These are phyloP conservation scores for Semaprochilodus insignis DNA, from an alignment of 2,797 vertebrate genomes.

Conservation along the genomic window DNA sequence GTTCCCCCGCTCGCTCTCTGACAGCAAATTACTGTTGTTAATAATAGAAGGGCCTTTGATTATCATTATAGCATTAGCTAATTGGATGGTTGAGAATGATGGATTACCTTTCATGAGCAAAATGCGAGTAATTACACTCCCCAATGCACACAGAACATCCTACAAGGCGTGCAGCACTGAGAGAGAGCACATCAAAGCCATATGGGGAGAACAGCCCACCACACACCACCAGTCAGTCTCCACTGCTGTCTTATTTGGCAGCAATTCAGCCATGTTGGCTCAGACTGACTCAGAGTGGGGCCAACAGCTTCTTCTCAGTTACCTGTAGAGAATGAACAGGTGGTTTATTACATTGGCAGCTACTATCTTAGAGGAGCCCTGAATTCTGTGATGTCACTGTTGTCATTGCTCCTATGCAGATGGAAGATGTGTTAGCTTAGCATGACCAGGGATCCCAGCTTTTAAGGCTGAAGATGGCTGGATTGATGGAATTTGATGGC, in stretches of 20 bases:
- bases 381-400: background rate
- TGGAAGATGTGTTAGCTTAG: background rate
- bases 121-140: constrained; percentile 59
- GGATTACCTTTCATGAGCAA: constrained; percentile 62
- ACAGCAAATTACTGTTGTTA: constrained; percentile 59
- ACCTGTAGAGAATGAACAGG: background rate
- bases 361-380: background rate
- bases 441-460: too few relatives aligned
- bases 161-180: constrained; percentile 14
- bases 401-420: background rate
- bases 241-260: constrained; percentile 16
- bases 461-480: too few relatives aligned
- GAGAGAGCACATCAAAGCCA: constrained; percentile 31
- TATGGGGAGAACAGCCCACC: constrained; percentile 16
- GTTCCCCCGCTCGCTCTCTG: constrained; percentile 15
- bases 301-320: background rate
- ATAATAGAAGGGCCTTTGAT: constrained; percentile 64
- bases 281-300: background rate
- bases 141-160: constrained; percentile 44
- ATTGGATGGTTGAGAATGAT: constrained; percentile 64
- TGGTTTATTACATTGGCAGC: background rate
- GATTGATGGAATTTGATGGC: too few relatives aligned
- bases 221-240: background rate
- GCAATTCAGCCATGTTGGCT: background rate
- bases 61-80: constrained; percentile 62